These are phyloP conservation scores for Psettodes erumei DNA, from an alignment of 2,113 vertebrate genomes.

Conservation along the genomic window DNA sequence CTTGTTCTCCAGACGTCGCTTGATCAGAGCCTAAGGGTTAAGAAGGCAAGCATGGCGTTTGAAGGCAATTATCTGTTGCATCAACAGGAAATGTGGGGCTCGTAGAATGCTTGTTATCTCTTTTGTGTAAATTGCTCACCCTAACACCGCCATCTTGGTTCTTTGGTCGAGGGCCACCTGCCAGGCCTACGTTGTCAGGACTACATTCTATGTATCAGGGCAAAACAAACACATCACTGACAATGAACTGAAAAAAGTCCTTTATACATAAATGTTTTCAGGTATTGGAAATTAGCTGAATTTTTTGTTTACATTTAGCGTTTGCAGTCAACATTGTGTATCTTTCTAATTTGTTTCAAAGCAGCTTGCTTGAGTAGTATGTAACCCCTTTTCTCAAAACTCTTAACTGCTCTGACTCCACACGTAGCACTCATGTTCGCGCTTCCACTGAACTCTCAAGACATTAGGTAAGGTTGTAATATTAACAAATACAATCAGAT, in stretches of 20 bases:
- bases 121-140: constrained; percentile 64
- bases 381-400: neutral
- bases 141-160: constrained; percentile 80
- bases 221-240: neutral
- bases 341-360: neutral
- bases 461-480: neutral
- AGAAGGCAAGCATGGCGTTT: neutral
- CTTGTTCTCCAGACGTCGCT: constrained; percentile 73
- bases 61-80: neutral
- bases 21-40: constrained; percentile 76
- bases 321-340: neutral
- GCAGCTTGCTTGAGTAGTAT: too few relatives aligned
- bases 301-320: neutral
- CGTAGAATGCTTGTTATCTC: neutral
- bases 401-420: neutral
- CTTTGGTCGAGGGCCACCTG: constrained; percentile 70
- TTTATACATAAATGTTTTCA: neutral
- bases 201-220: constrained; percentile 73
- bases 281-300: too few relatives aligned
- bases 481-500: constrained; percentile 28
- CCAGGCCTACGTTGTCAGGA: constrained; percentile 68
- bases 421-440: neutral
- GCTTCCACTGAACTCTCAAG: neutral
- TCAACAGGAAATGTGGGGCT: constrained; percentile 38
- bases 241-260: neutral